Percentiles rank a stretch among this genome's conserved stretches.
phyloP scores from a whole-genome alignment of 2,113 vertebrate species.

The Lasiurus cinereus region DNA sequence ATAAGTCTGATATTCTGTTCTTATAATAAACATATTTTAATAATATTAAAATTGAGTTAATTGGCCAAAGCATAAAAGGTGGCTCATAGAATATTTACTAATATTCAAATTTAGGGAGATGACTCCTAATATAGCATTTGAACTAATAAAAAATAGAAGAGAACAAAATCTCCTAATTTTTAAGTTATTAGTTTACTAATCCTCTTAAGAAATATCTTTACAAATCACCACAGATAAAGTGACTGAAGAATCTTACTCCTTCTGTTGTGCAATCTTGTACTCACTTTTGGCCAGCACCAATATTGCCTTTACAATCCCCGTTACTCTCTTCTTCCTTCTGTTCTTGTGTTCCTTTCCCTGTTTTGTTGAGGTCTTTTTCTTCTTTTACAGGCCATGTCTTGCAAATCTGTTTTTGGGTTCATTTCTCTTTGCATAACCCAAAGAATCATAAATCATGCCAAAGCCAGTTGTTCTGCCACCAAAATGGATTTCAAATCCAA shows the following conservation, averaged over 20 bases:
- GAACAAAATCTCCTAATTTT: neutral
- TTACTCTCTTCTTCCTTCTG: neutral
- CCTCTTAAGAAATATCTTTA: neutral
- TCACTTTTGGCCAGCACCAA: neutral
- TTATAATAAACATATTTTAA: constrained; percentile 9
- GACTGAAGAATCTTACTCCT: neutral
- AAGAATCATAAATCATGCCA: neutral
- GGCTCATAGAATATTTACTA: constrained; percentile 1
- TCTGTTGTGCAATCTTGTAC: neutral
- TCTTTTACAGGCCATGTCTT: neutral
- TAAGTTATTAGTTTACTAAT: neutral
- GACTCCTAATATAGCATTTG: neutral
- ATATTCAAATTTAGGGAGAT: neutral
- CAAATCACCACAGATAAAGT: neutral
- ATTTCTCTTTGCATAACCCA: neutral
- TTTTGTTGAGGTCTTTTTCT: neutral
- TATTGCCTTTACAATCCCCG: neutral
- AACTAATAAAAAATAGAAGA: neutral
- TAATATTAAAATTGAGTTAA: neutral
- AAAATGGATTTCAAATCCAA: neutral
- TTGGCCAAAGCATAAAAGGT: neutral
- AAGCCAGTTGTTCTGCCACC: neutral
- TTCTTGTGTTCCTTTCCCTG: neutral
- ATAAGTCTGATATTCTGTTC: neutral
- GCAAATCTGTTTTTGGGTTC: neutral